Evolutionary conservation across 2,113 vertebrate genomes (phyloP), one percentile per base, ranked within the genome.

Genomic region (Coregonus clupeaformis): DNA sequence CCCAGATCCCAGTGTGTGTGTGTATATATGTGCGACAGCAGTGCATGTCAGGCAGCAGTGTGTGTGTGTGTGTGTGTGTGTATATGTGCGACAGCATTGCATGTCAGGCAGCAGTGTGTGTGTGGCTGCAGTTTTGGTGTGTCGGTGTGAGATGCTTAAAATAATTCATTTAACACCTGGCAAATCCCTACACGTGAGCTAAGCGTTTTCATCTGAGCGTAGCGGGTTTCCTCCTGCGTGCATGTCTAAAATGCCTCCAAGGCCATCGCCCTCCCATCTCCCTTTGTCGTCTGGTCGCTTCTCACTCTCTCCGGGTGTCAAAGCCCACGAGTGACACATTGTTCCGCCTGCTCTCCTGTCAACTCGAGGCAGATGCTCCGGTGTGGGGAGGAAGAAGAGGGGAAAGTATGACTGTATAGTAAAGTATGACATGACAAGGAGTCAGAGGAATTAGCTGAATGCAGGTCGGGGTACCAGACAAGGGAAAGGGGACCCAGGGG

Each of bases 321-420:
- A 55, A 72, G n/a, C 68, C 20, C 45, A 25, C 20, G 16, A 55
- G 24, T 69, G 9, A 72, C 75, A 81, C 73, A 72, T 71, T 9
- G 0, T 65, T 67, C 68, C 68, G 75, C 76, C 69, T 76, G 69
- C 82, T 78, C 79, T 77, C 69, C 78, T 73, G 75, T 88, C 79
- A 76, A 60, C 65, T 74, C 29, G 68, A 71, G 25, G 47, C 24
- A 72, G 71, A 71, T 77, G 75, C 32, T 67, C 74, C 36, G 2
- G 3, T 16, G 13, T 1, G 45, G 45, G 45, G 13, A 13, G 45
- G 45, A 47, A 3, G 45, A 55, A 5, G 16, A 20, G 16, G 52
- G 52, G 52, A 20, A 20, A 20, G 52, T 11, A 42, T 42, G 36
- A 2, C 36, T n/a, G n/a, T n/a, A n/a, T n/a, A n/a, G n/a, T n/a